phyloP scores from a whole-genome alignment of 2,888 invertebrate genomes.

The Cephus pulcher region DNA sequence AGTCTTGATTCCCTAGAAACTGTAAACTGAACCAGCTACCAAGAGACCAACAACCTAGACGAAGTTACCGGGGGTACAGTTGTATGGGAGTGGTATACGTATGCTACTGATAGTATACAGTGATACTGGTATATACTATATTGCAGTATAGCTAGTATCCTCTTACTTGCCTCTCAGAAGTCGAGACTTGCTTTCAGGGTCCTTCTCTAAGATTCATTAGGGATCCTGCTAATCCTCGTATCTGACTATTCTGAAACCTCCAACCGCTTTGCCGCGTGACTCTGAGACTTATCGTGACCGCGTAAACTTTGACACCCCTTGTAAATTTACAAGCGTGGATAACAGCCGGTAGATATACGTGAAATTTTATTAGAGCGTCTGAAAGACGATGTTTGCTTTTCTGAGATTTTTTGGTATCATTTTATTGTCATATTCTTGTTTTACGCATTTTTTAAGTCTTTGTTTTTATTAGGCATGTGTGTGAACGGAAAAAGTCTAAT shows the following conservation, averaged over 20 bases:
- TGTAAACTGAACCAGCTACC: slow-evolving; percentile 23
- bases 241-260: slow-evolving; percentile 10
- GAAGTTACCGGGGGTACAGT: background rate
- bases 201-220: slow-evolving; percentile 56
- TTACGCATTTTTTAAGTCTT: background rate
- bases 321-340: background rate
- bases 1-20: slow-evolving; percentile 39
- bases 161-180: slow-evolving; percentile 36
- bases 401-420: background rate
- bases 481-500: background rate
- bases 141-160: background rate
- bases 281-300: slow-evolving; percentile 56
- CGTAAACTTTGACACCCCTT: slow-evolving; percentile 45
- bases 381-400: background rate
- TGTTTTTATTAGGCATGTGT: background rate
- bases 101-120: background rate
- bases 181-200: slow-evolving; percentile 40
- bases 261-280: slow-evolving; percentile 13
- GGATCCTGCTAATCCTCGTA: slow-evolving; percentile 55
- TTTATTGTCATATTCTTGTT: background rate
- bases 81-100: background rate
- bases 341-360: background rate
- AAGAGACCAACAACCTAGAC: slow-evolving; percentile 3
- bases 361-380: background rate
- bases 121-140: background rate